A percentile compares a stretch with the other conserved stretches of the same genome.
Evolutionary conservation across 2,888 invertebrate species (phyloP).

Genomic region (Eurois occulta): DNA sequence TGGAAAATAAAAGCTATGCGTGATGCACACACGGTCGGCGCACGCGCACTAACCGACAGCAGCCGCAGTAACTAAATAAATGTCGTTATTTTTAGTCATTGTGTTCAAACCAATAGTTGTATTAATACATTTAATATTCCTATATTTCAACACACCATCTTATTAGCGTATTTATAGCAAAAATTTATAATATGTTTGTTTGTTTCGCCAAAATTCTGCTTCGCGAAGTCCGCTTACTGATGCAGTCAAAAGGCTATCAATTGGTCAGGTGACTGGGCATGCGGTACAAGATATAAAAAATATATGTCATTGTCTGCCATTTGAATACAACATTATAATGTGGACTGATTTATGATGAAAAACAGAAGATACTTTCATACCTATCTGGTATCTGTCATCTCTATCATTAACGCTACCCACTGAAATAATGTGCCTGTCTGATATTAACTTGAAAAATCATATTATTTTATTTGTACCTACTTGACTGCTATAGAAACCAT

Average conservation of each 20-base stretch:
- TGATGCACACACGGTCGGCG: conserved; percentile 82
- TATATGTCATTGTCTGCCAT: neutral
- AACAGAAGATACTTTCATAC: conserved; percentile 15
- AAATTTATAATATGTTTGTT: no score
- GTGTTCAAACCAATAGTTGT: neutral
- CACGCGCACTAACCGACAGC: conserved; percentile 80
- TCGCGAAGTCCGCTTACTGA: neutral
- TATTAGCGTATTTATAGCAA: neutral
- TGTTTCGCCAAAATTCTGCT: neutral
- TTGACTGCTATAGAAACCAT: neutral
- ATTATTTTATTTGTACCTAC: neutral
- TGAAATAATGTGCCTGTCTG: neutral
- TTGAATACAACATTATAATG: neutral
- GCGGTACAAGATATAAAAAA: neutral
- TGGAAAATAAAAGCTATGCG: conserved; percentile 86
- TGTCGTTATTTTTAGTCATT: neutral
- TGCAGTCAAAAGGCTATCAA: neutral
- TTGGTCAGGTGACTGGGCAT: neutral
- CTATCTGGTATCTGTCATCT: conserved; percentile 11
- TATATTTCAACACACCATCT: no score
- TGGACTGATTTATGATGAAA: conserved; percentile 1
- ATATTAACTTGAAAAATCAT: neutral
- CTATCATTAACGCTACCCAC: conserved; percentile 5
- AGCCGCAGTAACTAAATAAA: conserved; percentile 55
- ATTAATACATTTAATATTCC: neutral